These are phyloP conservation scores for Drosophila novamexicana DNA, from an alignment of 1,140 invertebrate species.

Conservation along the genomic window DNA sequence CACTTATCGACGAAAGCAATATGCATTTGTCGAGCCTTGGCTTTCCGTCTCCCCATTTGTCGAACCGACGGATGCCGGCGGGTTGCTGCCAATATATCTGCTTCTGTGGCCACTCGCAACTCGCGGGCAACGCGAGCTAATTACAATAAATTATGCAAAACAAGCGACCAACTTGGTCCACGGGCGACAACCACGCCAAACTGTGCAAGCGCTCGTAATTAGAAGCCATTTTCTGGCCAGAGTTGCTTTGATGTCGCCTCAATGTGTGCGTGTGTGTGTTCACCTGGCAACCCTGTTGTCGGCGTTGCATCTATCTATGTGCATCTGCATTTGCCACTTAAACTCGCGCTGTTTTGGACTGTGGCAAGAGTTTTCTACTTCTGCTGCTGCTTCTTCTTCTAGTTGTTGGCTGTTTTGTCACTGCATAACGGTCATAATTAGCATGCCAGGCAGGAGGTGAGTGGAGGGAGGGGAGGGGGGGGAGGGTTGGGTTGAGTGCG, in stretches of 20 bases:
- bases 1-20: too few relatives aligned
- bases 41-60: neutral
- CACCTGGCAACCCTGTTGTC: conserved; percentile 16
- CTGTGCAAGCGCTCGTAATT: conserved; percentile 53
- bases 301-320: conserved; percentile 8
- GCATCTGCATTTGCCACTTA: neutral
- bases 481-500: neutral
- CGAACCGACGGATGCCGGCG: neutral
- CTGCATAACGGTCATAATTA: conserved; percentile 68
- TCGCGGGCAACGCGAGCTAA: conserved; percentile 55
- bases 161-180: conserved; percentile 29
- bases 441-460: conserved; percentile 16
- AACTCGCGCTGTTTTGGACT: neutral
- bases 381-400: neutral
- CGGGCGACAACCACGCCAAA: conserved; percentile 15
- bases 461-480: neutral
- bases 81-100: too few relatives aligned
- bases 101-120: neutral
- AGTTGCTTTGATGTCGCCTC: conserved; percentile 60
- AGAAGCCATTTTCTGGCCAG: conserved; percentile 66
- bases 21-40: too few relatives aligned
- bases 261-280: neutral
- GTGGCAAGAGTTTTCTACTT: conserved; percentile 25
- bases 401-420: conserved; percentile 34
- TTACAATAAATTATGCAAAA: conserved; percentile 80